Conservation (phyloP, 2,797 vertebrate species). For the Karalla daura region DNA sequence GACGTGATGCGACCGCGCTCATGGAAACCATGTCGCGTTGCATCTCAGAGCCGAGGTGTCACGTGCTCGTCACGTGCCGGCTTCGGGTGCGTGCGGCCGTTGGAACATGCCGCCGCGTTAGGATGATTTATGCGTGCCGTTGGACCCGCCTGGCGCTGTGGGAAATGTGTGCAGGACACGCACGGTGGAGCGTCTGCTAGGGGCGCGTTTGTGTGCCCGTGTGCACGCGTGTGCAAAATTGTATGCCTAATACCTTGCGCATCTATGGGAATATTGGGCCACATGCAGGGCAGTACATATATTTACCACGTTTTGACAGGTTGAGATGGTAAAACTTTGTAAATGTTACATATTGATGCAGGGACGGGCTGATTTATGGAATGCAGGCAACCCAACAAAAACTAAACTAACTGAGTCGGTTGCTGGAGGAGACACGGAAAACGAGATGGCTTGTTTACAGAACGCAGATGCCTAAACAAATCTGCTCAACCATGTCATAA, state of each 20-base stretch:
- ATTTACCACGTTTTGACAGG: no score
- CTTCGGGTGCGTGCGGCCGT: constrained; percentile 21
- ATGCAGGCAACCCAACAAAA: no score
- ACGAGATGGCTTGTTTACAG: no score
- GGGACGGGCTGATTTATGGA: no score
- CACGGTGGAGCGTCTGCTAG: constrained; percentile 14
- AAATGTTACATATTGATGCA: no score
- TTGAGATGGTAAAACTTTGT: no score
- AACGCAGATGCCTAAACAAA: no score
- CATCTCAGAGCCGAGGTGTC: neutral
- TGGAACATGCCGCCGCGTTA: constrained; percentile 54
- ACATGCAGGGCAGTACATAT: no score
- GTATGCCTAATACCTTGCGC: neutral
- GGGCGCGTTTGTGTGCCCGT: neutral
- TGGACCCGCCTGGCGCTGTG: constrained; percentile 6
- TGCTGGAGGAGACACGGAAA: no score
- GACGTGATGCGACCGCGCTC: constrained; percentile 17
- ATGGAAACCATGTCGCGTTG: constrained; percentile 2
- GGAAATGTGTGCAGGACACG: constrained; percentile 14
- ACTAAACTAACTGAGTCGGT: no score
- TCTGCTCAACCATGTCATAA: no score
- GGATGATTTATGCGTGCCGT: constrained; percentile 37
- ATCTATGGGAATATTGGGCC: neutral
- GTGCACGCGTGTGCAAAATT: constrained; percentile 25
- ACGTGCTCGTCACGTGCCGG: constrained; percentile 19